A percentile compares a stretch with the other conserved stretches of the same genome.
Evolutionary conservation across 23 tunicate species (phyloP).

Genomic region (Oikopleura dioica): DNA sequence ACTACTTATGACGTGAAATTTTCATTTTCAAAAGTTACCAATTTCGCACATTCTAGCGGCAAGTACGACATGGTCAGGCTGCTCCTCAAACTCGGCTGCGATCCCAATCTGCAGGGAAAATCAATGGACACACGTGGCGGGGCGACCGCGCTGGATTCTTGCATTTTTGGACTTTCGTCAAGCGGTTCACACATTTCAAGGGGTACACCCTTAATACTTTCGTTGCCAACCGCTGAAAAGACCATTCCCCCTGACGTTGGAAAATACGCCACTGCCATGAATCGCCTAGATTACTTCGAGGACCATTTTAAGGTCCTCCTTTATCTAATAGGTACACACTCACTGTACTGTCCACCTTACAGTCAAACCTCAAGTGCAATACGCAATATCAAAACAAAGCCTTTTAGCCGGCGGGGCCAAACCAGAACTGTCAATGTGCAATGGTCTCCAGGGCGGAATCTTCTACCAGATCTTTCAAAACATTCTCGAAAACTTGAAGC

Average conservation of each 20-base stretch:
- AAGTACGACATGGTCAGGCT: slow-evolving; percentile 8
- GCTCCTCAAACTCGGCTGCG: background rate
- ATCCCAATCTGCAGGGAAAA: background rate
- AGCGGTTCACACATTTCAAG: too few species aligned
- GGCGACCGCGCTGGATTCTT: background rate
- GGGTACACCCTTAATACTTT: too few species aligned
- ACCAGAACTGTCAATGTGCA: background rate
- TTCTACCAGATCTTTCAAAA: background rate
- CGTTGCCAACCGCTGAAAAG: too few species aligned
- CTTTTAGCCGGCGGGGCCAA: slow-evolving; percentile 5
- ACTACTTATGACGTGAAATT: too few species aligned
- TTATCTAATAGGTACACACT: too few species aligned
- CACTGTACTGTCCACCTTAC: too few species aligned
- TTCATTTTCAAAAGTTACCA: too few species aligned
- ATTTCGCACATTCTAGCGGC: background rate
- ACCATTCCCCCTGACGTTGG: background rate
- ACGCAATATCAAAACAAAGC: too few species aligned
- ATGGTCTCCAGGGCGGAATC: background rate
- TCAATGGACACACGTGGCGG: too few species aligned
- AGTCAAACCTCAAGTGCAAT: too few species aligned
- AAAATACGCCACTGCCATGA: background rate
- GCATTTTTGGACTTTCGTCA: background rate
- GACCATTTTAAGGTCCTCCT: background rate
- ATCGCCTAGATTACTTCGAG: slow-evolving; percentile 1
- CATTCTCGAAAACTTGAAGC: background rate